Evolutionary conservation across 1,140 invertebrate genomes (phyloP).

Genomic region (Calycopis cecrops): DNA sequence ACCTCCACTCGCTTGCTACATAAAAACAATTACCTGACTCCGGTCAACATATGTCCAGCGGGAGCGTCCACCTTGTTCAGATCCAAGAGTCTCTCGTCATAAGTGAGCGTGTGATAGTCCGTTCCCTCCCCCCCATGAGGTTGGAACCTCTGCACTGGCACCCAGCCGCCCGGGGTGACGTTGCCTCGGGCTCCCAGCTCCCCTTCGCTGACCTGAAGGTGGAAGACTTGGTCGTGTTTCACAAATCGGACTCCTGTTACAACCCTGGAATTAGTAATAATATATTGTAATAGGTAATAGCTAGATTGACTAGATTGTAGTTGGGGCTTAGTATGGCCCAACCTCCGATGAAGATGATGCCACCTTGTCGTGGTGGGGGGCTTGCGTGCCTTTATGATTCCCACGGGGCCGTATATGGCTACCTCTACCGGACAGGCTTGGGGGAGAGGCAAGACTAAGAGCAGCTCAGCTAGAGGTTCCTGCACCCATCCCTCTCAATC

Average conservation of each 20-base stretch:
- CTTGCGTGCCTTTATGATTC: too few relatives aligned
- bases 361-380: too few relatives aligned
- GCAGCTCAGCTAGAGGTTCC: too few relatives aligned
- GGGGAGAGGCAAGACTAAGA: too few relatives aligned
- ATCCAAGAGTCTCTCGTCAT: slow-evolving; percentile 85
- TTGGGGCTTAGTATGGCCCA: too few relatives aligned
- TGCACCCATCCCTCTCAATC: too few relatives aligned
- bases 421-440: too few relatives aligned
- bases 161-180: slow-evolving; percentile 80
- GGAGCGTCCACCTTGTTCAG: slow-evolving; percentile 84
- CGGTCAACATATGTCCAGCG: slow-evolving; percentile 79
- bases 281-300: too few relatives aligned
- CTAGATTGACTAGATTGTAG: too few relatives aligned
- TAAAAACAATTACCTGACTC: slow-evolving; percentile 59
- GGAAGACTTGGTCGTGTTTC: slow-evolving; percentile 85
- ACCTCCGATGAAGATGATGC: too few relatives aligned
- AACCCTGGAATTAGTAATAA: slow-evolving; percentile 74
- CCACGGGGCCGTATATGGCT: too few relatives aligned
- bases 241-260: slow-evolving; percentile 85
- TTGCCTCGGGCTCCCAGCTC: slow-evolving; percentile 78
- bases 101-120: slow-evolving; percentile 85
- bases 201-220: slow-evolving; percentile 89
- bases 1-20: not conserved
- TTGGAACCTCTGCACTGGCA: slow-evolving; percentile 76
- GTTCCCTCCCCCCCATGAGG: slow-evolving; percentile 62